These are phyloP conservation scores for Chrysemys picta DNA, from an alignment of 2,113 vertebrate species.

Conservation along the genomic window DNA sequence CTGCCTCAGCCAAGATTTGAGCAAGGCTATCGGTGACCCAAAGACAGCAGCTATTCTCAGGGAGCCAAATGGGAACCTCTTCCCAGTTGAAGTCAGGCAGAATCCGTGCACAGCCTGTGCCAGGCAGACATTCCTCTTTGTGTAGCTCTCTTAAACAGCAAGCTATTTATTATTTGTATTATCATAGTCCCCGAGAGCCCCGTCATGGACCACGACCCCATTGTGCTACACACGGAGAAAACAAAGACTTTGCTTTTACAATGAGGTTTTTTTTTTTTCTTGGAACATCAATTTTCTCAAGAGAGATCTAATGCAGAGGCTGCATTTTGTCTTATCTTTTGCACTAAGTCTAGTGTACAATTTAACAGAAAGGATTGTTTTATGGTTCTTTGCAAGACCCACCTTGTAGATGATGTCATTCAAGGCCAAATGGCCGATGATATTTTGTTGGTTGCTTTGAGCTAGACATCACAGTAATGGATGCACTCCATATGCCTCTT, in stretches of 20 bases:
- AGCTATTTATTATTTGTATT: no score
- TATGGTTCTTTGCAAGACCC: neutral
- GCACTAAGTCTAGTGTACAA: neutral
- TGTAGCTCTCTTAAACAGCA: neutral
- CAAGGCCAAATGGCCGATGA: neutral
- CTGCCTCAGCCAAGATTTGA: no score
- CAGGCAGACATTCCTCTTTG: neutral
- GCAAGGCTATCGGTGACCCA: no score
- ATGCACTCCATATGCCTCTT: fast-evolving
- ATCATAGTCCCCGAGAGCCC: no score
- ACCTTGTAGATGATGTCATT: neutral
- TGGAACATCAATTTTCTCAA: neutral
- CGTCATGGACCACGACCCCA: no score
- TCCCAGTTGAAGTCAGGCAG: neutral
- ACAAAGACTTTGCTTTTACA: neutral
- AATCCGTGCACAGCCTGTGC: neutral
- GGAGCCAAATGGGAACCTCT: no score
- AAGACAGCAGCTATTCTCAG: no score
- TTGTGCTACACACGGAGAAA: no score
- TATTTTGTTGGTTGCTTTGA: fast-evolving
- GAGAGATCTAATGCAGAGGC: neutral
- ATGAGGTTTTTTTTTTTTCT: neutral
- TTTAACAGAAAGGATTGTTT: neutral
- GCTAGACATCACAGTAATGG: neutral
- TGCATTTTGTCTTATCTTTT: neutral